A percentile compares a stretch with the other conserved stretches of the same genome.
These are phyloP conservation scores for Hemibagrus guttatus DNA, from an alignment of 2,797 vertebrate genomes.

Conservation along the genomic window DNA sequence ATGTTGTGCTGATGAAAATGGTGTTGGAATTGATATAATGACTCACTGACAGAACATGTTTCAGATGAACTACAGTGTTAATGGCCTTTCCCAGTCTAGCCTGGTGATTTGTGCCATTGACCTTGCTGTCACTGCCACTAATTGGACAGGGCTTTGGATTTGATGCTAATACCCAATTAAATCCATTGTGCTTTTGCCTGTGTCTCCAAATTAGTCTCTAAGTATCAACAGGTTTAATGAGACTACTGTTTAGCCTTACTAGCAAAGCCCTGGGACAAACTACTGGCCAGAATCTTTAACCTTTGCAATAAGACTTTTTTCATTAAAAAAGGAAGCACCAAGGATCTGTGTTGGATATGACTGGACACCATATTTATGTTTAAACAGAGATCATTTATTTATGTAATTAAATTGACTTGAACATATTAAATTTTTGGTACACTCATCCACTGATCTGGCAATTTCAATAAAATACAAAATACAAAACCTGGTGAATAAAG, in stretches of 20 bases:
- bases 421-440: neutral
- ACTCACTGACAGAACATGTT: conserved; percentile 5
- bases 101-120: conserved; percentile 37
- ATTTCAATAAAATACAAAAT: neutral
- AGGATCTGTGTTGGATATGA: neutral
- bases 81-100: conserved; percentile 36
- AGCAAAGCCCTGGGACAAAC: neutral
- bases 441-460: neutral
- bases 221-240: conserved; percentile 47
- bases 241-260: conserved; percentile 13
- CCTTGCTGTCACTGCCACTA: conserved; percentile 31
- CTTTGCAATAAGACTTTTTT: neutral
- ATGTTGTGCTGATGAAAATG: conserved; percentile 9
- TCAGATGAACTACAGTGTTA: conserved; percentile 24
- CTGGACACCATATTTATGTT: neutral
- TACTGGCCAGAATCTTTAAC: conserved; percentile 15
- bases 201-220: conserved; percentile 43
- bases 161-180: conserved; percentile 51
- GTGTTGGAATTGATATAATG: conserved; percentile 14
- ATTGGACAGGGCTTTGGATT: conserved; percentile 41
- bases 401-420: neutral
- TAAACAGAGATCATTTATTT: neutral
- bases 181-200: conserved; percentile 32
- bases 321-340: neutral
- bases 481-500: too few relatives aligned